Conservation (phyloP, 2,113 vertebrate genomes). For the Xenopus tropicalis region DNA sequence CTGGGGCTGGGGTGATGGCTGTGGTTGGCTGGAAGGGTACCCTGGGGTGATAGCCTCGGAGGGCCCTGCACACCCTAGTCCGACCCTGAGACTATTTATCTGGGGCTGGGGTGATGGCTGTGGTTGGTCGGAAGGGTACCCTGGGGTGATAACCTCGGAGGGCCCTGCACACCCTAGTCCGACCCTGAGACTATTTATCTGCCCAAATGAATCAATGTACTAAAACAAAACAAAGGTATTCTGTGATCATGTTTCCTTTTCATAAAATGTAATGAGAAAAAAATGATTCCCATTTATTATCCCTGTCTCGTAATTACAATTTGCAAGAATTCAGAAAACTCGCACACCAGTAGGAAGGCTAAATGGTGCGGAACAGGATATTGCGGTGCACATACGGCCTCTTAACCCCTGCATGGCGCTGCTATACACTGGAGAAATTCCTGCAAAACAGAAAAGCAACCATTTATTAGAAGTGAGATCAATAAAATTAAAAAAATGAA, state of each 20-base stretch:
- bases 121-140: too few relatives aligned
- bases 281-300: background rate
- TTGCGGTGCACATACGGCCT: background rate
- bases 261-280: background rate
- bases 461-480: constrained; percentile 18
- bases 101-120: too few relatives aligned
- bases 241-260: background rate
- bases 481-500: constrained; percentile 20
- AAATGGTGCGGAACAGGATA: background rate
- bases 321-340: background rate
- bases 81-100: too few relatives aligned
- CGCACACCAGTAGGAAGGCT: background rate
- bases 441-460: constrained; percentile 2
- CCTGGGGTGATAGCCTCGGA: too few relatives aligned
- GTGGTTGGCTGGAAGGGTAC: too few relatives aligned
- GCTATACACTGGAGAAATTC: too few relatives aligned
- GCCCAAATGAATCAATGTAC: background rate
- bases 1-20: too few relatives aligned
- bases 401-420: too few relatives aligned
- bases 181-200: too few relatives aligned
- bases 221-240: background rate
- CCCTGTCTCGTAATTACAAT: background rate
- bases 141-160: too few relatives aligned
- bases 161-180: too few relatives aligned
- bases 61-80: too few relatives aligned